Conservation (phyloP, 2,888 invertebrate genomes). For the Amblyjoppa proteus region DNA sequence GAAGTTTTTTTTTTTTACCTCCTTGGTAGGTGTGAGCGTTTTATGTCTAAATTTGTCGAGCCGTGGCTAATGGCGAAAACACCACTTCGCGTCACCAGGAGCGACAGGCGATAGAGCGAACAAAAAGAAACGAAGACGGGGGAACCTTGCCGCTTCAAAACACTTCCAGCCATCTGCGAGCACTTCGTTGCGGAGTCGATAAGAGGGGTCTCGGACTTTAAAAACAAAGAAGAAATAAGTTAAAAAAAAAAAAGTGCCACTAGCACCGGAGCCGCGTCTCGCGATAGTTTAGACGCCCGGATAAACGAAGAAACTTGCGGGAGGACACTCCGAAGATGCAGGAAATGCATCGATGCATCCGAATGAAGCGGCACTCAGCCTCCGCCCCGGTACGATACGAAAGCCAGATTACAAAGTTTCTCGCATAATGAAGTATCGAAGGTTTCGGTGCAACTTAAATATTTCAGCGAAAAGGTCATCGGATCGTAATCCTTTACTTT, state of each 20-base stretch:
- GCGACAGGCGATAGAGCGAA: conserved; percentile 7
- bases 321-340: neutral
- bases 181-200: conserved; percentile 32
- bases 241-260: neutral
- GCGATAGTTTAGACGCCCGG: neutral
- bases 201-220: conserved; percentile 25
- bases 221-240: conserved; percentile 12
- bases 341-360: conserved; percentile 28
- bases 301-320: conserved; percentile 28
- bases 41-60: conserved; percentile 32
- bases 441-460: neutral
- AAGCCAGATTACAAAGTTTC: conserved; percentile 2
- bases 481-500: neutral
- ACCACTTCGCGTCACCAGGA: conserved; percentile 21
- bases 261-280: neutral
- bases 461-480: conserved; percentile 23
- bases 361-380: neutral
- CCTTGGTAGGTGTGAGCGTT: conserved; percentile 1
- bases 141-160: conserved; percentile 23
- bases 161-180: conserved; percentile 21
- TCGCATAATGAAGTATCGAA: neutral
- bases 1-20: neutral
- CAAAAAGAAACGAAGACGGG: neutral
- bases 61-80: neutral
- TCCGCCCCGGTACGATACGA: neutral